Evolutionary conservation across 2,113 vertebrate species (phyloP).

Genomic region (Macrotis lagotis): DNA sequence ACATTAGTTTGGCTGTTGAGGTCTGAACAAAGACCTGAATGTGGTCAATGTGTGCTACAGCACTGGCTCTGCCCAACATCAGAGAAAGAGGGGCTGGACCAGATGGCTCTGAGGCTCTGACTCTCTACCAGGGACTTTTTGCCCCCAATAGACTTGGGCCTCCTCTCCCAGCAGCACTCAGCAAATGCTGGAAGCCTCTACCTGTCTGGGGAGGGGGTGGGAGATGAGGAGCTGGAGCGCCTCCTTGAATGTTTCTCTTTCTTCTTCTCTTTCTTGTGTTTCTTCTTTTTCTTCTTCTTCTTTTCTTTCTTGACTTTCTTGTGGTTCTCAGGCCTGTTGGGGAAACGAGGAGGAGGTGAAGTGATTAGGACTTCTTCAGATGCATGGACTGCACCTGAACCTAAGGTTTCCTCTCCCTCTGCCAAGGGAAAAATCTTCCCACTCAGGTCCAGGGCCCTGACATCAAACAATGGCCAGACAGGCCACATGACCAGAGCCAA

Average conservation of each 20-base stretch:
- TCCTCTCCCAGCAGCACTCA: background rate
- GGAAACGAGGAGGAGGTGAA: background rate
- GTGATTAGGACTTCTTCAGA: background rate
- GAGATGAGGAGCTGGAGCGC: conserved; percentile 30
- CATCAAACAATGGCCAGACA: background rate
- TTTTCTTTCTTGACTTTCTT: conserved; percentile 91
- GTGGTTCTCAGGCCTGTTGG: conserved; percentile 75
- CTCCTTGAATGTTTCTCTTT: conserved; percentile 83
- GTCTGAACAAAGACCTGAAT: background rate
- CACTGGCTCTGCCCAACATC: background rate
- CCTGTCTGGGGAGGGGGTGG: conserved; percentile 75
- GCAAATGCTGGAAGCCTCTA: background rate
- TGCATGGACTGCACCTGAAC: background rate
- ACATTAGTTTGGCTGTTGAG: background rate
- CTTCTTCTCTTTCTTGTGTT: conserved; percentile 82
- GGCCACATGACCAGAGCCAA: background rate
- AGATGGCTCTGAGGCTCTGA: background rate
- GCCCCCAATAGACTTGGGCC: too few relatives aligned
- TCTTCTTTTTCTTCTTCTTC: conserved; percentile 87
- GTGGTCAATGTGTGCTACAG: background rate
- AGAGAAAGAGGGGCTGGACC: too few relatives aligned
- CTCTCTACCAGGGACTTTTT: too few relatives aligned
- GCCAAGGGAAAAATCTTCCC: background rate
- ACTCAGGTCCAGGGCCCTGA: background rate
- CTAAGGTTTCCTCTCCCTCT: background rate